A percentile compares a stretch with the other conserved stretches of the same genome.
These are phyloP conservation scores for Norana najaformis DNA, from an alignment of 2,888 invertebrate species.

Conservation along the genomic window DNA sequence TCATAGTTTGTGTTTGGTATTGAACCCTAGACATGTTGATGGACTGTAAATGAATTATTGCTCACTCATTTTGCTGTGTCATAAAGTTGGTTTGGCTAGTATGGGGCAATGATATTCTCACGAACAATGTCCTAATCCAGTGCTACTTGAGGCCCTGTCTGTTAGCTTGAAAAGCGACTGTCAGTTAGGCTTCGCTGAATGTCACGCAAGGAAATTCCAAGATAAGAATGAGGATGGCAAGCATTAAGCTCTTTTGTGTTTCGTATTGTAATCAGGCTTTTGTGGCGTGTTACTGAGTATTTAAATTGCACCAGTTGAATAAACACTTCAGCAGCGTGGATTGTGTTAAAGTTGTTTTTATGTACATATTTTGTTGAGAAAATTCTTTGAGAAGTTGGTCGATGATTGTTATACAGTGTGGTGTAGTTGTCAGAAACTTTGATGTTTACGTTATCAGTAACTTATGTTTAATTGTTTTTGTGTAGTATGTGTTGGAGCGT, in stretches of 20 bases:
- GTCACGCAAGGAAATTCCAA: conserved; percentile 1
- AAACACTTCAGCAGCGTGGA: neutral
- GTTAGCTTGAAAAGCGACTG: too few species aligned
- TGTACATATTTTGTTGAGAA: neutral
- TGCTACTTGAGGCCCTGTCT: neutral
- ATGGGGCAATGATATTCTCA: neutral
- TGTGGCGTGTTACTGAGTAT: neutral
- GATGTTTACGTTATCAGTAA: neutral
- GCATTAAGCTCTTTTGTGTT: neutral
- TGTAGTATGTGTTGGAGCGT: conserved; percentile 75
- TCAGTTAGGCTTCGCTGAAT: neutral
- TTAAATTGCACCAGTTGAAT: neutral
- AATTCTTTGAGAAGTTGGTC: neutral
- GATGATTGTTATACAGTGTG: neutral
- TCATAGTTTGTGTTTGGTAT: neutral
- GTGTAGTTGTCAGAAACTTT: neutral
- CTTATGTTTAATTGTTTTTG: conserved; percentile 31
- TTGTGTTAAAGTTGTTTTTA: neutral
- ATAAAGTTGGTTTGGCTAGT: neutral
- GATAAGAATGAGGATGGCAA: neutral
- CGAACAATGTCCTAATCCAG: neutral
- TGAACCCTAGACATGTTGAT: neutral
- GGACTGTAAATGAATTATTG: neutral
- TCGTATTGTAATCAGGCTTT: neutral
- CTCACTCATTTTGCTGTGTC: neutral